phyloP scores from a whole-genome alignment of 2,113 vertebrate species.

The Apodemus sylvaticus region DNA sequence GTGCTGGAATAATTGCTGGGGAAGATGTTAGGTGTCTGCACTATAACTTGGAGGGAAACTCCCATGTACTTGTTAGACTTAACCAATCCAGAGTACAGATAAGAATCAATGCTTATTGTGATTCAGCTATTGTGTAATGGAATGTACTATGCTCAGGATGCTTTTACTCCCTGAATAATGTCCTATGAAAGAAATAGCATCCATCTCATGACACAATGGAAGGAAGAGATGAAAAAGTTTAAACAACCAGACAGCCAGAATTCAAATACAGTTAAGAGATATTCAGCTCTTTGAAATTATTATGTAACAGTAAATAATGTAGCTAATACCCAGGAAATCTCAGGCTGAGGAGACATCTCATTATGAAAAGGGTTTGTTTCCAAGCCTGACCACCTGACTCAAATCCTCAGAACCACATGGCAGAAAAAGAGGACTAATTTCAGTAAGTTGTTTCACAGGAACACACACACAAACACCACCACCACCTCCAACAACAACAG shows the following conservation, averaged over 20 bases:
- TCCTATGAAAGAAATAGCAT: neutral
- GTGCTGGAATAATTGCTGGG: too few species aligned
- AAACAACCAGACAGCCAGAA: neutral
- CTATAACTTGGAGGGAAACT: neutral
- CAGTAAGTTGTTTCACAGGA: neutral
- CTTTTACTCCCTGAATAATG: neutral
- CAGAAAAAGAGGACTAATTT: neutral
- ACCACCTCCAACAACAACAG: too few species aligned
- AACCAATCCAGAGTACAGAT: accelerated
- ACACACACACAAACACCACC: neutral
- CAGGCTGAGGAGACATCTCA: neutral
- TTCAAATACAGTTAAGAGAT: neutral
- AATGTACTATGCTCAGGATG: neutral
- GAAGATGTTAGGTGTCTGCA: neutral
- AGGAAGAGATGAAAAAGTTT: neutral
- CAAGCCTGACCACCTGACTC: neutral
- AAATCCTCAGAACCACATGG: neutral
- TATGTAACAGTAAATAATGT: neutral
- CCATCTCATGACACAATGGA: too few species aligned
- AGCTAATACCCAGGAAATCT: neutral
- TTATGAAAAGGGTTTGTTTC: neutral
- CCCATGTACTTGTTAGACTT: neutral
- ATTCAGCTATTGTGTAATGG: neutral
- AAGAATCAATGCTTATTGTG: neutral
- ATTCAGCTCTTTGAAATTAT: neutral